These are phyloP conservation scores for Argyrosomus japonicus DNA, from an alignment of 2,113 vertebrate genomes.

Conservation along the genomic window DNA sequence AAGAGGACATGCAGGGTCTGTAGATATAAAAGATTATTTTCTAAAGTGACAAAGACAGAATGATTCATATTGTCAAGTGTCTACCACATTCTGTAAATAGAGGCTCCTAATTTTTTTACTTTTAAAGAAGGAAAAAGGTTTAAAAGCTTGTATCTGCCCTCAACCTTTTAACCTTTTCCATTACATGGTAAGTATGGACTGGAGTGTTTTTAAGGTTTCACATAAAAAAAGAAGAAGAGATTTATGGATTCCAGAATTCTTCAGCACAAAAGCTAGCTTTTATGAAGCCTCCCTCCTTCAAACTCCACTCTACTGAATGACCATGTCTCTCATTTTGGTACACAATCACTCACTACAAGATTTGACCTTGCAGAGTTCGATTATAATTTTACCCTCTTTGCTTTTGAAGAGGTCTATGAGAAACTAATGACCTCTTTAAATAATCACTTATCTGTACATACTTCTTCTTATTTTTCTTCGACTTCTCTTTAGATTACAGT, in stretches of 20 bases:
- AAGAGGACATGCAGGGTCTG: no score
- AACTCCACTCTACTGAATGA: not conserved
- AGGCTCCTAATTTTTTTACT: no score
- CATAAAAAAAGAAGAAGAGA: not conserved
- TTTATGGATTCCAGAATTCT: not conserved
- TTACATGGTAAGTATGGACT: not conserved
- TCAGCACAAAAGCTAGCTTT: not conserved
- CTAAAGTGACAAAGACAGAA: no score
- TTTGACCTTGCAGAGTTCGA: not conserved
- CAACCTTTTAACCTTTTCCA: not conserved
- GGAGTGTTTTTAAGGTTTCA: not conserved
- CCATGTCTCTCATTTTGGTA: not conserved
- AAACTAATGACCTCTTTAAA: not conserved
- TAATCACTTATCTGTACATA: not conserved
- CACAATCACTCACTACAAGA: not conserved
- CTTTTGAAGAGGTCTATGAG: conserved; percentile 2
- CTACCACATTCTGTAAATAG: no score
- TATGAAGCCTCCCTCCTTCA: not conserved
- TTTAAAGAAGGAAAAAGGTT: not conserved
- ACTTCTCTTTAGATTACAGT: not conserved
- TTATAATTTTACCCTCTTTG: not conserved
- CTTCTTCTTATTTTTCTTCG: not conserved
- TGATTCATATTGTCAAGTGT: no score
- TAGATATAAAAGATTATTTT: no score
- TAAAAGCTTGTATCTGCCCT: rapidly evolving